A percentile compares a stretch with the other conserved stretches of the same genome.
These are phyloP conservation scores for Aratinga solstitialis DNA, from an alignment of 2,797 vertebrate species.

Conservation along the genomic window DNA sequence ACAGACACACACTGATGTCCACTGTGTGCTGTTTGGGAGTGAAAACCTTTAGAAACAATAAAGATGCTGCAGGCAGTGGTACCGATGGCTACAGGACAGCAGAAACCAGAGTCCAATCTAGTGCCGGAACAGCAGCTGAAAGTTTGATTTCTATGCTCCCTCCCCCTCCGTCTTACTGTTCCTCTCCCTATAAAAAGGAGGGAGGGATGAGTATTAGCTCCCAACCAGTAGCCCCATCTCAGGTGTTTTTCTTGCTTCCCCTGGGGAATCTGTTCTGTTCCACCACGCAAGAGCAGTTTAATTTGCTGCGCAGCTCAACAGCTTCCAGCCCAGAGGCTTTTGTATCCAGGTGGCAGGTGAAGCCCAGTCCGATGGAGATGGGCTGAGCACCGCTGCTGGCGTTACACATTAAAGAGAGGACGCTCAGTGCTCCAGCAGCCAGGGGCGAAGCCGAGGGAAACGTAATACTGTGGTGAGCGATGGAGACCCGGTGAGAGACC, in stretches of 20 bases:
- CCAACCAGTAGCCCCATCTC: neutral
- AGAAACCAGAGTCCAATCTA: neutral
- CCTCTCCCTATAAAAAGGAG: neutral
- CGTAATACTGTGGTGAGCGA: accelerated
- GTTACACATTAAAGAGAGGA: accelerated
- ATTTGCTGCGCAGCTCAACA: neutral
- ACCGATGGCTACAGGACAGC: accelerated
- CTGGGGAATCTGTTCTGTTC: neutral
- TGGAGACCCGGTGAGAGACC: neutral
- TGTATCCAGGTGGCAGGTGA: neutral
- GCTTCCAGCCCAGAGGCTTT: neutral
- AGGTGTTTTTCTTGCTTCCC: neutral
- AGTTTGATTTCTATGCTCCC: neutral
- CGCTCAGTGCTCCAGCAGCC: neutral
- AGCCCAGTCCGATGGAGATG: neutral
- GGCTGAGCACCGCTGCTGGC: neutral
- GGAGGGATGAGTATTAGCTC: neutral
- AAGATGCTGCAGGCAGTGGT: neutral
- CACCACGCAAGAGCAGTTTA: neutral
- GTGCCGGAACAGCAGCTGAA: neutral
- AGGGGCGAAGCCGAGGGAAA: neutral
- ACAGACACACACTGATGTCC: neutral
- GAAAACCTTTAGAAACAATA: neutral
- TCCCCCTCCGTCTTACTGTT: neutral
- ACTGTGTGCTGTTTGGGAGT: neutral